Evolutionary conservation across 2,888 invertebrate species (phyloP), one percentile per base, ranked within the genome.

Genomic region (Troilus luridus): DNA sequence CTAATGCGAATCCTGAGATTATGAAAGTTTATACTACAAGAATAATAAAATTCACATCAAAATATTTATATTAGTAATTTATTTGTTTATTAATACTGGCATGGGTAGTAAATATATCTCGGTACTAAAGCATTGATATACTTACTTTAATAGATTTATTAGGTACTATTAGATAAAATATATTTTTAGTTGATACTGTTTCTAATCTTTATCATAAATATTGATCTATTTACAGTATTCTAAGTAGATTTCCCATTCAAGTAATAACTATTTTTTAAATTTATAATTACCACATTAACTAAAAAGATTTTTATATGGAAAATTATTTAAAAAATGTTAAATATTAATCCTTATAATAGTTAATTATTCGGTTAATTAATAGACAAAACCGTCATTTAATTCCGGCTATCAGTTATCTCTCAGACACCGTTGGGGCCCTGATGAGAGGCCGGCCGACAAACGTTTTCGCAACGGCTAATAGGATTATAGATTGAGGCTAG

Each of bases 401-500:
- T 27, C 24, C 72, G 41, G 72, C 27, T 77, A 77, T 41, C 41
- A 41, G 72, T 41, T 77, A 77, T 77, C 72, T 77, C 72, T 17
- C 41, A 77, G 72, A 41, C 27, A 77, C 72, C 56, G 85, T 56
- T 21, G 54, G 41, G 41, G 85, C 11, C n/a, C 27, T 85, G n/a
- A 85, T 85, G 85, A 85, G 56, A 90, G 77, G 14, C 54, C 64
- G 90, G 67, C 10, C 54, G 58, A 56, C 59, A 58, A 89, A 90
- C 59, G 91, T 89, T 91, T 91, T 91, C 89, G 59, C 60, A 14
- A 59, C 91, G 77, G 91, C 12, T 27, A 91, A 81, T 91, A 91
- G 72, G 77, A 60, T 88, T 91, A 91, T 91, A 91, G 91, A 91
- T 91, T 88, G 88, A 89, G 58, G 60, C 91, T 88, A 62, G 62